Percentiles rank a stretch among this genome's conserved stretches.
Conservation (phyloP, 2,113 vertebrate species). For the Rhabdomys dilectus region DNA sequence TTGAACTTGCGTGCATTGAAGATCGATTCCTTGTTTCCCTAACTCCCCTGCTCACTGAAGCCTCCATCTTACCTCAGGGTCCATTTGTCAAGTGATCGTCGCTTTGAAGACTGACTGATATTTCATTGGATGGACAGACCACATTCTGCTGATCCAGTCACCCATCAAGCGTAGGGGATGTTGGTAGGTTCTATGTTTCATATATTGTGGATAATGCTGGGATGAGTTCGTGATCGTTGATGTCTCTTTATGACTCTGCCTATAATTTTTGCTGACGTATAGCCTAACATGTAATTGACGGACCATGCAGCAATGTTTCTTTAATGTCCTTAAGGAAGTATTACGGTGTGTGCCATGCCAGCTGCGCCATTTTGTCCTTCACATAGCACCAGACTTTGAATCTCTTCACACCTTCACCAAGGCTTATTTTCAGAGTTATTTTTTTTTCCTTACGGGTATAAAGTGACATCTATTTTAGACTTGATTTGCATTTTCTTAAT, state of each 20-base stretch:
- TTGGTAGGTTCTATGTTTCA: background rate
- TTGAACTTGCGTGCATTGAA: background rate
- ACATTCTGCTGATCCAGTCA: background rate
- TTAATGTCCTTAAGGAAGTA: background rate
- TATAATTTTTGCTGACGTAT: background rate
- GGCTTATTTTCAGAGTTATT: background rate
- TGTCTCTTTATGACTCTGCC: background rate
- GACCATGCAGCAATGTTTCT: background rate
- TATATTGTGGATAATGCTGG: background rate
- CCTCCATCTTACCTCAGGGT: background rate
- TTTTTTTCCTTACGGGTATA: background rate
- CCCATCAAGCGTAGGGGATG: background rate
- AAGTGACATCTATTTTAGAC: background rate
- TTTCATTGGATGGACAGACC: background rate
- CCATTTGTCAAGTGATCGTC: background rate
- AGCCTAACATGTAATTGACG: background rate
- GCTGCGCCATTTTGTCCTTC: background rate
- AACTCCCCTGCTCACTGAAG: background rate
- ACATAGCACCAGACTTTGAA: background rate
- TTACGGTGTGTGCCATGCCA: background rate
- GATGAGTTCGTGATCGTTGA: background rate
- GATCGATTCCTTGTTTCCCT: background rate
- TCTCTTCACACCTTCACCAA: background rate
- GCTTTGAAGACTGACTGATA: background rate
- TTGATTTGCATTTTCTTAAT: slow-evolving; percentile 12